Evolutionary conservation across 2,113 vertebrate species (phyloP).

Genomic region (Pimephales promelas): DNA sequence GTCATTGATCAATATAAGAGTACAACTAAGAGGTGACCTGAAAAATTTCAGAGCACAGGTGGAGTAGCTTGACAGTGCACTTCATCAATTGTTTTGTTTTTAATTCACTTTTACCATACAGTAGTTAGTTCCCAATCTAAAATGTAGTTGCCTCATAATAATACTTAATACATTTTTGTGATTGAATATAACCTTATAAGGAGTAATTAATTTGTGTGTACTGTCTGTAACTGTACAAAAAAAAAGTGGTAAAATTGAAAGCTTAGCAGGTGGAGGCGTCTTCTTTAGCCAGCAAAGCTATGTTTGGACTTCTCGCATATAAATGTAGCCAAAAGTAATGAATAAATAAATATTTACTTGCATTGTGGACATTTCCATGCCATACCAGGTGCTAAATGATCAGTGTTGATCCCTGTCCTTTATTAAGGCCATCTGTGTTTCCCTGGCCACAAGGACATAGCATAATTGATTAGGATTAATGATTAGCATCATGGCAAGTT

Average conservation of each 20-base stretch:
- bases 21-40: not conserved
- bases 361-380: conserved; percentile 75
- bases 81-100: conserved; percentile 53
- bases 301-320: conserved; percentile 57
- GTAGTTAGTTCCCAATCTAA: conserved; percentile 61
- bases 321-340: conserved; percentile 76
- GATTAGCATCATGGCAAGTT: conserved; percentile 51
- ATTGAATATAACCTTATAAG: conserved; percentile 61
- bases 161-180: conserved; percentile 63
- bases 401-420: conserved; percentile 77
- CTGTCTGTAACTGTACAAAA: conserved; percentile 67
- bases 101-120: conserved; percentile 50
- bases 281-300: conserved; percentile 41
- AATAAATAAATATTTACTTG: conserved; percentile 67
- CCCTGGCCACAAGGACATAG: conserved; percentile 56
- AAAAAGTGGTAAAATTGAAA: conserved; percentile 40
- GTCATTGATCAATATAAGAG: conserved; percentile 21
- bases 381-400: conserved; percentile 80
- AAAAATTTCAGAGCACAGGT: conserved; percentile 42
- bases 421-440: conserved; percentile 48
- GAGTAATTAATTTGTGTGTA: conserved; percentile 64
- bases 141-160: conserved; percentile 58
- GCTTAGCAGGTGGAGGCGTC: conserved; percentile 44
- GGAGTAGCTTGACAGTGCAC: conserved; percentile 51
- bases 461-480: conserved; percentile 57